These are phyloP conservation scores for Clitarchus hookeri DNA, from an alignment of 2,888 invertebrate genomes.

Conservation along the genomic window DNA sequence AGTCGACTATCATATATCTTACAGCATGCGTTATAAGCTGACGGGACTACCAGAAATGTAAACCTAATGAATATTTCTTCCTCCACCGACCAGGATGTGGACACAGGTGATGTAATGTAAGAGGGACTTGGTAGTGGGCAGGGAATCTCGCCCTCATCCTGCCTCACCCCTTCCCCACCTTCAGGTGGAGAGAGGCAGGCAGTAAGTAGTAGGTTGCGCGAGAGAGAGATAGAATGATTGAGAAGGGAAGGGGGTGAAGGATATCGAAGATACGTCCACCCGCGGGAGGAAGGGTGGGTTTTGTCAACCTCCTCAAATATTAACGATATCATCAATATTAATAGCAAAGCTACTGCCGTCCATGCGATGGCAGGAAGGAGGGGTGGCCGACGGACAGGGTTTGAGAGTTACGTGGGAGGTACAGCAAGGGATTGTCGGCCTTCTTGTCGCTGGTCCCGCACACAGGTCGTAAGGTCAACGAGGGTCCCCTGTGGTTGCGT, in stretches of 20 bases:
- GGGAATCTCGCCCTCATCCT: not conserved
- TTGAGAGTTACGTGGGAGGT: not conserved
- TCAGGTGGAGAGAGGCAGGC: not conserved
- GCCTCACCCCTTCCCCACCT: not conserved
- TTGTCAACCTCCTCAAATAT: constrained; percentile 31
- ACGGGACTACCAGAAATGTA: too few relatives aligned
- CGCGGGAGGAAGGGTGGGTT: constrained; percentile 12
- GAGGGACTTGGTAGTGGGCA: not conserved
- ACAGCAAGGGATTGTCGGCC: not conserved
- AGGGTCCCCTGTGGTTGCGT: too few relatives aligned
- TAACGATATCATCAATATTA: constrained; percentile 36
- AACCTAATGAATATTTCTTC: too few relatives aligned
- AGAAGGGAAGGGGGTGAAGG: not conserved
- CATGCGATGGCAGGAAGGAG: not conserved
- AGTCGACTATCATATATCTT: too few relatives aligned
- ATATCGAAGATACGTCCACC: not conserved
- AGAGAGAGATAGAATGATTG: constrained; percentile 19
- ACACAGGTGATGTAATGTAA: not conserved
- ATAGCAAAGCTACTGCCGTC: constrained; percentile 24
- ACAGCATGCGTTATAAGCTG: too few relatives aligned
- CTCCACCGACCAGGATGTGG: not conserved
- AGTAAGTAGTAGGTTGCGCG: not conserved
- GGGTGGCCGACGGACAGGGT: not conserved
- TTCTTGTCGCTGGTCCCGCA: not conserved
- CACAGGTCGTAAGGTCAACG: not conserved